Evolutionary conservation across 2,888 invertebrate genomes (phyloP), one percentile per base, ranked within the genome.

Genomic region (Sminthurinus aureus): DNA sequence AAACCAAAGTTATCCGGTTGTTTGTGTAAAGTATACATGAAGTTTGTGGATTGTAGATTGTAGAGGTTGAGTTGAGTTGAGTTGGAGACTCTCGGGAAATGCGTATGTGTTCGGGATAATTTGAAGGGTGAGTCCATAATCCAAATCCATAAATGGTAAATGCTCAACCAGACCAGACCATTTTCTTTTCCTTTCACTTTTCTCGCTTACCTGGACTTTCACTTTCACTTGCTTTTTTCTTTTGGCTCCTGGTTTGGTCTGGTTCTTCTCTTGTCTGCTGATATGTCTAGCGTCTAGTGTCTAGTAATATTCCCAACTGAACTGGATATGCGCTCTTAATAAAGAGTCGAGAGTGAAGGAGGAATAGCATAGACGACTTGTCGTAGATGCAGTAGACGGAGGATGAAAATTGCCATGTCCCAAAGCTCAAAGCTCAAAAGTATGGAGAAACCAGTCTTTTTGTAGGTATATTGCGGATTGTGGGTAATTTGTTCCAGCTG

Each of bases 61-160:
- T n/a, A n/a, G n/a, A n/a, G n/a, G n/a, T 58, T 24, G 24, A 4
- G 3, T 38, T 38, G 38, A 6, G 38, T 38, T 58, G 24, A 24
- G 26, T 24, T 64, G 64, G 24, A n/a, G 78, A 26, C 78, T 66
- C 78, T 64, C 20, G 78, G 78, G 78, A 66, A 66, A 77, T 24
- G 67, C 26, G 15, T n/a, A 13, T 22, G 64, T 66, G 18, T 50
- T 24, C 66, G 51, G 78, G 78, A 38, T 78, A 78, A 78, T 78
- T 78, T 78, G 78, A 64, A 78, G 78, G 66, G 78, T 66, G 78
- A 78, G 78, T 78, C 78, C 78, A 78, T 78, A 26, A 67, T n/a
- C n/a, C 3, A 20, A n/a, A 18, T 64, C 15, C n/a, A 67, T 20
- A 67, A 38, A 38, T n/a, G 22, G 22, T 67, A 12, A 64, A 66